phyloP scores from a whole-genome alignment of 1,140 invertebrate genomes.

The Laupala kohalensis region DNA sequence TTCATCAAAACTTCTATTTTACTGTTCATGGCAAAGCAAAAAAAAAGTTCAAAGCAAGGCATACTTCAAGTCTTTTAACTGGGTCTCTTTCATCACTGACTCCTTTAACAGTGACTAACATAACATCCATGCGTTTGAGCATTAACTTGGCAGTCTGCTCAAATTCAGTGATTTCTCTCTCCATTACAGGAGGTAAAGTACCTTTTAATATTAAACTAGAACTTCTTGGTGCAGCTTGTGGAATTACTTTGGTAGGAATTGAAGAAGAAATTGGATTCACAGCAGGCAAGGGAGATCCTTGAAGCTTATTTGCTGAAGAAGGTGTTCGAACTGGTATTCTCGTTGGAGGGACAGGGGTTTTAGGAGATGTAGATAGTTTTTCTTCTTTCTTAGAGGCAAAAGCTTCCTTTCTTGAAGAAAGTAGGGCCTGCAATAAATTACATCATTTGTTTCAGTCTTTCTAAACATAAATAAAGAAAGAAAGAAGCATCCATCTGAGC shows the following conservation, averaged over 20 bases:
- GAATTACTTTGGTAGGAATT: not conserved
- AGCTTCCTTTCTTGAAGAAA: slow-evolving; percentile 13
- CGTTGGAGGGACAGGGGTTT: not conserved
- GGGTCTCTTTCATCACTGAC: slow-evolving; percentile 50
- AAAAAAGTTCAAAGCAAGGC: not conserved
- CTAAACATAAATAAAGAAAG: no score
- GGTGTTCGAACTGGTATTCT: not conserved
- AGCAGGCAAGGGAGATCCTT: not conserved
- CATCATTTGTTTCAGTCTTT: not conserved
- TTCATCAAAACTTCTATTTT: slow-evolving; percentile 10
- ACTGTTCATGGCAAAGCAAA: slow-evolving; percentile 4
- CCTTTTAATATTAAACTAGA: not conserved
- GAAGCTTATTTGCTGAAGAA: not conserved
- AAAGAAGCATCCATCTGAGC: no score
- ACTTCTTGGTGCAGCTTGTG: not conserved
- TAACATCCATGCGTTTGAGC: slow-evolving; percentile 49
- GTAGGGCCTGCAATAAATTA: slow-evolving; percentile 7
- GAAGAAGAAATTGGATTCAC: not conserved
- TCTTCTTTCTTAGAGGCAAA: slow-evolving; percentile 5
- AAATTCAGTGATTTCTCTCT: slow-evolving; percentile 21
- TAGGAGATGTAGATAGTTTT: not conserved
- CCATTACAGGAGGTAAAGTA: slow-evolving; percentile 8
- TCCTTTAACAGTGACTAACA: slow-evolving; percentile 48
- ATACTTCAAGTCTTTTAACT: slow-evolving; percentile 45
- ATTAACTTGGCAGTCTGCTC: slow-evolving; percentile 44